phyloP scores from a whole-genome alignment of 2,797 vertebrate species.

The Monodelphis domestica region DNA sequence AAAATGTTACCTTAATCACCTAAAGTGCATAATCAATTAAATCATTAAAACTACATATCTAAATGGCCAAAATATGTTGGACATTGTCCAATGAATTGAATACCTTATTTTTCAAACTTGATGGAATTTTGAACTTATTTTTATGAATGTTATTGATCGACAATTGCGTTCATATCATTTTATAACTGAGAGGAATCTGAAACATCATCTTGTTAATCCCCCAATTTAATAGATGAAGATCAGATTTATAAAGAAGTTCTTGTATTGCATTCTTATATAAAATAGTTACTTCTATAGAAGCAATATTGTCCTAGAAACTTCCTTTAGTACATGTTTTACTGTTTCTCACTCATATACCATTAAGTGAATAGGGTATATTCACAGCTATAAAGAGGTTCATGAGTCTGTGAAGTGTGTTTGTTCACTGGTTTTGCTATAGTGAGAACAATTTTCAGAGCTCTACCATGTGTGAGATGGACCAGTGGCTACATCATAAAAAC shows the following conservation, averaged over 20 bases:
- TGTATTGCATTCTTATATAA: not conserved
- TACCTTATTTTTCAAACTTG: not conserved
- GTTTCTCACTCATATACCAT: slow-evolving; percentile 57
- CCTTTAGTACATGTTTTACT: not conserved
- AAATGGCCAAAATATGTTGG: not conserved
- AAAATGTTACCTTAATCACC: not conserved
- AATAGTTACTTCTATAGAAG: not conserved
- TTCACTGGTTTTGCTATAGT: slow-evolving; percentile 60
- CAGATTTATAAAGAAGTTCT: not conserved
- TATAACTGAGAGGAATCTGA: not conserved
- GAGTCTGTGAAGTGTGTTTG: slow-evolving; percentile 59
- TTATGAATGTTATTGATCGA: not conserved
- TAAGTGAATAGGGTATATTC: slow-evolving; percentile 49
- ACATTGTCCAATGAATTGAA: not conserved
- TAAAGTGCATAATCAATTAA: no score
- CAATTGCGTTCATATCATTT: not conserved
- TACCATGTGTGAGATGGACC: slow-evolving; percentile 66
- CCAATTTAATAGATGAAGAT: not conserved
- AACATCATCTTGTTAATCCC: not conserved
- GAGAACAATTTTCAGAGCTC: slow-evolving; percentile 73
- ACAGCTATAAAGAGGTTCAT: slow-evolving; percentile 57
- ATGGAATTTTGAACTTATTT: not conserved
- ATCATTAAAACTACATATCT: not conserved
- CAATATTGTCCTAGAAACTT: not conserved
- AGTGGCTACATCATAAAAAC: slow-evolving; percentile 66